Base-by-base conservation (phyloP, 2,797 vertebrate species). In the Pantherophis vulpinus region DNA sequence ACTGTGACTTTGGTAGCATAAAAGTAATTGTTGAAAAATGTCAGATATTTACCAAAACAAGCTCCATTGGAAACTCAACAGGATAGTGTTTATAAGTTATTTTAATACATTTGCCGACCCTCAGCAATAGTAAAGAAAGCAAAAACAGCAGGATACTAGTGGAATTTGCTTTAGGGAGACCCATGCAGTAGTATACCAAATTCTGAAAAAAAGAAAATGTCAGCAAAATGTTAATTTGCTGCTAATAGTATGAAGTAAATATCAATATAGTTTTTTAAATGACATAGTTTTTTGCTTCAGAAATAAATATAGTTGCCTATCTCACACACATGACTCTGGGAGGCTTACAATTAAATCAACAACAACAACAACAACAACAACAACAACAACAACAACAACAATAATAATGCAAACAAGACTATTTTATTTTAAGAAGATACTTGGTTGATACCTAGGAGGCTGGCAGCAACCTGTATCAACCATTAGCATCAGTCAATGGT, bases 91-190 rank as follows among this genome's bases (percentile, higher is more conserved):
- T 96, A 58, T 96, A 97, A 59, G 94, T 94, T 74, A 98, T 95
- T 59, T 54, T 93, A 93, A 98, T 94, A 74, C 94, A 96, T 91
- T 94, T 96, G 91, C 94, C 96, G 94, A 95, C 29, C 91, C 95
- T 96, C 93, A 97, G 93, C 29, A 74, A 32, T 6, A 96, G 94
- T 32, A 95, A 0, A 27, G 94, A 66, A 2, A 97, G 94, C 58
- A 97, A 93, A 94, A 97, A 97, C 0, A 97, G 93, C 58, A 97
- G 89, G 56, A 97, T 97, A 93, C 97, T 97, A 89, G 97, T 98
- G 12, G 97, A 96, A 91, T 97, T 97, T 2, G 97, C 97, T 94
- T 94, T 97, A 32, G 97, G 96, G 91, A 98, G 95, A 91, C 92
- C 91, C 86, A 97, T 9, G 59, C 97, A 96, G 90, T 97, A 97